These are phyloP conservation scores for Agraylea sexmaculata DNA, from an alignment of 1,140 invertebrate genomes.

Conservation along the genomic window DNA sequence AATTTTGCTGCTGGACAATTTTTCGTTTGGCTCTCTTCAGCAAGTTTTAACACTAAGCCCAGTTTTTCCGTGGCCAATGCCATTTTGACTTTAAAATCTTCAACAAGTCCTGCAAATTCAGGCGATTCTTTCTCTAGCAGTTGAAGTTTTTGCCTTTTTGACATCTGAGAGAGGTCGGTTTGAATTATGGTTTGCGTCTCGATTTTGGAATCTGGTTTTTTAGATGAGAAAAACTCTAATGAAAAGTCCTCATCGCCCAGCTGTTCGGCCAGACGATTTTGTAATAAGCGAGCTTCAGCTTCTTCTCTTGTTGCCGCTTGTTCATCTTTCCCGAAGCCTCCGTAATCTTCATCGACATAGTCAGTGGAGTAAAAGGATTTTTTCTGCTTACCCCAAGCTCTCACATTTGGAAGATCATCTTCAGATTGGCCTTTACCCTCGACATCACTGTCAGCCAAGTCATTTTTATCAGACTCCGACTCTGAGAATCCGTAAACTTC, in stretches of 20 bases:
- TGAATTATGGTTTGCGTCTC: conserved; percentile 45
- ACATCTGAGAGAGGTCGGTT: conserved; percentile 63
- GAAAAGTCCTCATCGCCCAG: conserved; percentile 72
- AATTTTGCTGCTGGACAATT: conserved; percentile 50
- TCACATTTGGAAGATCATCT: conserved; percentile 59
- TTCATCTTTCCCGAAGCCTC: conserved; percentile 57
- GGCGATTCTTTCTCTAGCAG: conserved; percentile 73
- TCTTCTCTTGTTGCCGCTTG: conserved; percentile 71
- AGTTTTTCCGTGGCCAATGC: conserved; percentile 49
- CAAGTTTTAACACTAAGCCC: conserved; percentile 52
- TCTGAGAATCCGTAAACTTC: conserved; percentile 53
- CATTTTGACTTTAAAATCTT: conserved; percentile 66
- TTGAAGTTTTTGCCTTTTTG: conserved; percentile 59
- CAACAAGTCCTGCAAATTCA: conserved; percentile 62
- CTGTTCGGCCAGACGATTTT: conserved; percentile 63
- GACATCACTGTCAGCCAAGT: conserved; percentile 54
- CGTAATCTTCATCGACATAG: conserved; percentile 79
- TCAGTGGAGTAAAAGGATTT: conserved; percentile 72
- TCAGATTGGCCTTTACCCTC: conserved; percentile 55
- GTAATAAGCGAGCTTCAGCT: conserved; percentile 71
- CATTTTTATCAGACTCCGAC: conserved; percentile 40
- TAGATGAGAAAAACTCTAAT: conserved; percentile 48
- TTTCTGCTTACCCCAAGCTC: conserved; percentile 78
- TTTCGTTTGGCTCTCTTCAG: conserved; percentile 42
- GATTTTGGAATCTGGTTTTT: conserved; percentile 26